Percentiles rank a stretch among this genome's conserved stretches.
phyloP scores from a whole-genome alignment of 2,888 invertebrate genomes.

The Clitarchus hookeri region DNA sequence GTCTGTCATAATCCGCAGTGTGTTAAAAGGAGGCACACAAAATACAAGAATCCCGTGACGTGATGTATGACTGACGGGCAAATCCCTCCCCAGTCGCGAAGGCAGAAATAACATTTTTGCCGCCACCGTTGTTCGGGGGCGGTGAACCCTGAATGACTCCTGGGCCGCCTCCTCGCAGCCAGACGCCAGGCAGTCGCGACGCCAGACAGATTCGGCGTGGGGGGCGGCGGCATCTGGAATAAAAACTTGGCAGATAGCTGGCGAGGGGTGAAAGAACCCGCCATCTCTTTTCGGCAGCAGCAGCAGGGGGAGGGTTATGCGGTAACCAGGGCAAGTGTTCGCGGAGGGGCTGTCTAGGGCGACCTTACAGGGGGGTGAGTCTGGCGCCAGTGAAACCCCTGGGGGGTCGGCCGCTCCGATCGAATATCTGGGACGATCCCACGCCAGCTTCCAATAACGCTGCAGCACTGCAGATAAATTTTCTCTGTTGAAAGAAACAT shows the following conservation, averaged over 20 bases:
- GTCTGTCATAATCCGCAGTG: too few relatives aligned
- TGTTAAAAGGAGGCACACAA: too few relatives aligned
- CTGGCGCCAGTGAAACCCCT: not conserved
- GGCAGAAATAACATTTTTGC: not conserved
- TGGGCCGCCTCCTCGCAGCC: not conserved
- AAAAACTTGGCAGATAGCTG: conserved; percentile 22
- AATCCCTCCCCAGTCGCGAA: not conserved
- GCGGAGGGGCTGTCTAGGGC: not conserved
- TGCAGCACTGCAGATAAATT: too few relatives aligned
- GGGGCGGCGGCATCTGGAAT: conserved; percentile 34
- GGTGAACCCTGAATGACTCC: not conserved
- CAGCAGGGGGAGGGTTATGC: not conserved
- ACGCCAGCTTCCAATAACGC: too few relatives aligned
- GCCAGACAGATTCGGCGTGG: conserved; percentile 37
- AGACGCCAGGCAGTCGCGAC: conserved; percentile 36
- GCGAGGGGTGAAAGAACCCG: not conserved
- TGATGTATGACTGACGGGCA: not conserved
- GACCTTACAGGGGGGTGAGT: not conserved
- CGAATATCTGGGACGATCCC: not conserved
- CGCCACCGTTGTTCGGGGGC: not conserved
- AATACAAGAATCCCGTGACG: too few relatives aligned
- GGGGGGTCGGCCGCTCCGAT: not conserved
- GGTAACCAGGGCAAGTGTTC: not conserved
- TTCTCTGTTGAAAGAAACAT: too few relatives aligned
- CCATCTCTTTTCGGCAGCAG: not conserved